These are phyloP conservation scores for Tyria jacobaeae DNA, from an alignment of 2,888 invertebrate species.

Conservation along the genomic window DNA sequence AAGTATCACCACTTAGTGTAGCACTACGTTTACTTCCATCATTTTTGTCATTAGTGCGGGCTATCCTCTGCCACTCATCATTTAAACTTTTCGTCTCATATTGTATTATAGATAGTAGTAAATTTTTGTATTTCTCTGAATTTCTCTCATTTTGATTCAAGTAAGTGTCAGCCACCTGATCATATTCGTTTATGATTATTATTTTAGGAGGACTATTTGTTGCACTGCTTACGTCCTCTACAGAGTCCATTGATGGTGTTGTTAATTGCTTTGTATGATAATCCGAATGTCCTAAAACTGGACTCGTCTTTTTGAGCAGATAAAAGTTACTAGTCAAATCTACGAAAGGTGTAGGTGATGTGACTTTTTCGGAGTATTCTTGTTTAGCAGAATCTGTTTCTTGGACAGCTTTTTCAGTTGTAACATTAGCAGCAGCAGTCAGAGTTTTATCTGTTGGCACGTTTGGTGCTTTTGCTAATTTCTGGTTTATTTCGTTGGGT, in stretches of 20 bases:
- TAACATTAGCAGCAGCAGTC: not conserved
- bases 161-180: constrained; percentile 7
- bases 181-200: constrained; percentile 51
- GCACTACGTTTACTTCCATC: not conserved
- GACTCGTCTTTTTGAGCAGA: not conserved
- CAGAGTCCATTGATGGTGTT: not conserved
- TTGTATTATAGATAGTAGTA: constrained; percentile 59
- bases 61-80: constrained; percentile 45
- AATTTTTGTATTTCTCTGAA: constrained; percentile 37
- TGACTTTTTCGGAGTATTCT: not conserved
- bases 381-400: not conserved
- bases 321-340: constrained; percentile 2
- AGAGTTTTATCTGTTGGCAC: not conserved
- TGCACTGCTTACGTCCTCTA: not conserved
- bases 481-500: not conserved
- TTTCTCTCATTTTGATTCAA: constrained; percentile 19
- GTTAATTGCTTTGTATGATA: not conserved
- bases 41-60: constrained; percentile 12
- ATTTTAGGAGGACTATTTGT: constrained; percentile 46
- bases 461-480: not conserved
- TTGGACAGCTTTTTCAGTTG: not conserved
- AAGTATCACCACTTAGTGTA: constrained; percentile 8
- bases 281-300: not conserved
- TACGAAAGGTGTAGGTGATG: not conserved
- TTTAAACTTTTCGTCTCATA: constrained; percentile 56